A percentile compares a stretch with the other conserved stretches of the same genome.
These are phyloP conservation scores for Anarrhichthys ocellatus DNA, from an alignment of 2,113 vertebrate species.

Conservation along the genomic window DNA sequence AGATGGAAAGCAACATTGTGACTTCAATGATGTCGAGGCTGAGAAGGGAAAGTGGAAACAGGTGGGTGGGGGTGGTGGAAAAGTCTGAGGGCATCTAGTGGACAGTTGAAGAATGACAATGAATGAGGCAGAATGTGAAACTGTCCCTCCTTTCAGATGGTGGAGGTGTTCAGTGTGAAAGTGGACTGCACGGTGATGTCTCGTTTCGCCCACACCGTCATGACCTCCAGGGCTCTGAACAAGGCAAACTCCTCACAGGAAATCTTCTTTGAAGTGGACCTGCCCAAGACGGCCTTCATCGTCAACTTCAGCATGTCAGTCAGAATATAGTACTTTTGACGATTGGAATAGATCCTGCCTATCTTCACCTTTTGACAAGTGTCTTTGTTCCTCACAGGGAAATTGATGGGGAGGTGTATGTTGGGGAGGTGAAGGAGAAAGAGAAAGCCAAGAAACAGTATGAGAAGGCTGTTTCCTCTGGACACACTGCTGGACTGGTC, in stretches of 20 bases:
- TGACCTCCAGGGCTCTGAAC: conserved; percentile 91
- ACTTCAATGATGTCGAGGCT: neutral
- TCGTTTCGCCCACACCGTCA: conserved; percentile 91
- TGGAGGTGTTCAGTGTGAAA: conserved; percentile 84
- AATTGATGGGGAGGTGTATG: conserved; percentile 86
- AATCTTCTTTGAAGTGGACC: conserved; percentile 91
- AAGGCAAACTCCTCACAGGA: conserved; percentile 86
- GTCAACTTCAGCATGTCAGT: conserved; percentile 96
- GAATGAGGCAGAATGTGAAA: neutral
- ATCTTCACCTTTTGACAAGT: conserved; percentile 40
- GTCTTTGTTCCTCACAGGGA: conserved; percentile 80
- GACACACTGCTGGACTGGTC: conserved; percentile 91
- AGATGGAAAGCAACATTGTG: neutral
- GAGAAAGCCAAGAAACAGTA: conserved; percentile 91
- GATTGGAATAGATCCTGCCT: neutral
- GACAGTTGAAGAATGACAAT: neutral
- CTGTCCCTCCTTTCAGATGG: conserved; percentile 84
- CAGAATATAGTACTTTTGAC: no score
- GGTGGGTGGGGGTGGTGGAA: neutral
- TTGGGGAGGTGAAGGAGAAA: conserved; percentile 92
- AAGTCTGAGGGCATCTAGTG: neutral
- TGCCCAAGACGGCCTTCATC: conserved; percentile 96
- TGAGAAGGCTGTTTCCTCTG: conserved; percentile 88
- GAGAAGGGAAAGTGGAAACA: neutral
- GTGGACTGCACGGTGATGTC: conserved; percentile 90